Conservation (phyloP, 2,888 invertebrate species). For the Thysanoteuthis rhombus region DNA sequence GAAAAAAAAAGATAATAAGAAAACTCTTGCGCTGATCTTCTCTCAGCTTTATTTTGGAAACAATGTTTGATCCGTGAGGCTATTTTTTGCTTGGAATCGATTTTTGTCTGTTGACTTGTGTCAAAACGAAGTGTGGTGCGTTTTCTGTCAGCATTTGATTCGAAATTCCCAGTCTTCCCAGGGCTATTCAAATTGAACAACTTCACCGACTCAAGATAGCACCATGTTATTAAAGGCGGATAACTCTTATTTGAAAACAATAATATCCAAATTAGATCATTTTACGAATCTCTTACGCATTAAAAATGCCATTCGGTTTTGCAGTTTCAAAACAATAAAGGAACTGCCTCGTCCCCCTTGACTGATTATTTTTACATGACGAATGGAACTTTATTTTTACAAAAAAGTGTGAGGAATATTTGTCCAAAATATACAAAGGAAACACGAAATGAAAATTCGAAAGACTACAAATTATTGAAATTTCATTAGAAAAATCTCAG, state of each 20-base stretch:
- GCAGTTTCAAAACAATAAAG: neutral
- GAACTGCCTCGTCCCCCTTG: neutral
- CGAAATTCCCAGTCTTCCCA: neutral
- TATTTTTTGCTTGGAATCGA: no score
- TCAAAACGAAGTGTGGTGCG: neutral
- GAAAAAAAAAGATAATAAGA: no score
- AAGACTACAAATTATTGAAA: neutral
- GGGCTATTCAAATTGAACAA: neutral
- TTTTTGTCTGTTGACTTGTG: no score
- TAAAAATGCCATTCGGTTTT: neutral
- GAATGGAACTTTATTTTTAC: neutral
- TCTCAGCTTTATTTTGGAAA: no score
- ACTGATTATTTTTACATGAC: neutral
- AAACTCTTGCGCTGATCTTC: no score
- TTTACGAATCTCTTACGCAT: neutral
- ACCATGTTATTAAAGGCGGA: neutral
- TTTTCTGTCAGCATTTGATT: neutral
- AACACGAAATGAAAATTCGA: neutral
- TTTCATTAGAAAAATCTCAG: neutral
- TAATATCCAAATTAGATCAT: neutral
- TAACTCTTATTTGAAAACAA: neutral
- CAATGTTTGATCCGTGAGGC: no score
- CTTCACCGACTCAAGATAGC: neutral
- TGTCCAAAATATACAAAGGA: neutral
- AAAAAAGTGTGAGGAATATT: neutral